A percentile compares a stretch with the other conserved stretches of the same genome.
Conservation (phyloP, 1,140 invertebrate species). For the Glossosoma conforme region DNA sequence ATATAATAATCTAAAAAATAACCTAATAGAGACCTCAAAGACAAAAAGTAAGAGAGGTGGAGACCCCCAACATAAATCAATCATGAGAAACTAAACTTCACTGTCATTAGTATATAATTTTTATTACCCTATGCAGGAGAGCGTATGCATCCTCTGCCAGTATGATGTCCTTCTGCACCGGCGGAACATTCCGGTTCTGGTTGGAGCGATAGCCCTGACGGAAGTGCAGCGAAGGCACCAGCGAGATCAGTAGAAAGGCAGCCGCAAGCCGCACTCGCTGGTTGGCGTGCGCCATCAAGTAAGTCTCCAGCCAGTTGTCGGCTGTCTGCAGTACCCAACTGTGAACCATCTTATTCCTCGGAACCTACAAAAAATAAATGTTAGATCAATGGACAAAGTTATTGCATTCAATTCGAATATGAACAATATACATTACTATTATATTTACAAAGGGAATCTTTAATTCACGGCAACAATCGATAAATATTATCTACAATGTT, state of each 20-base stretch:
- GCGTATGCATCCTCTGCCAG: conserved; percentile 64
- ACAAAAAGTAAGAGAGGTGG: no score
- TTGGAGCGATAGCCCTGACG: conserved; percentile 74
- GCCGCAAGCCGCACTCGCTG: conserved; percentile 79
- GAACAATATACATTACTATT: not conserved
- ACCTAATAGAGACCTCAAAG: no score
- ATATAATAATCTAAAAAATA: no score
- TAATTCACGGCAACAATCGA: no score
- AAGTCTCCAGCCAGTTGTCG: conserved; percentile 86
- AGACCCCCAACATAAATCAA: no score
- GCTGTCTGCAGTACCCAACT: conserved; percentile 82
- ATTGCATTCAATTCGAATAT: no score
- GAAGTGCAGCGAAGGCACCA: conserved; percentile 85
- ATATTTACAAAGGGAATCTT: no score
- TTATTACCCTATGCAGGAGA: conserved; percentile 69
- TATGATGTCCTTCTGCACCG: conserved; percentile 37
- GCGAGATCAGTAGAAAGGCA: conserved; percentile 77
- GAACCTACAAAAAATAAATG: conserved; percentile 47
- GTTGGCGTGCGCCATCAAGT: conserved; percentile 79
- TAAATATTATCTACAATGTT: no score
- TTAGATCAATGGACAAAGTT: no score
- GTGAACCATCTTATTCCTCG: conserved; percentile 83
- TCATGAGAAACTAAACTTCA: no score
- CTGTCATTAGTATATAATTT: no score
- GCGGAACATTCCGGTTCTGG: conserved; percentile 40